phyloP scores from a whole-genome alignment of 2,888 invertebrate species.

The Trisateles emortualis region DNA sequence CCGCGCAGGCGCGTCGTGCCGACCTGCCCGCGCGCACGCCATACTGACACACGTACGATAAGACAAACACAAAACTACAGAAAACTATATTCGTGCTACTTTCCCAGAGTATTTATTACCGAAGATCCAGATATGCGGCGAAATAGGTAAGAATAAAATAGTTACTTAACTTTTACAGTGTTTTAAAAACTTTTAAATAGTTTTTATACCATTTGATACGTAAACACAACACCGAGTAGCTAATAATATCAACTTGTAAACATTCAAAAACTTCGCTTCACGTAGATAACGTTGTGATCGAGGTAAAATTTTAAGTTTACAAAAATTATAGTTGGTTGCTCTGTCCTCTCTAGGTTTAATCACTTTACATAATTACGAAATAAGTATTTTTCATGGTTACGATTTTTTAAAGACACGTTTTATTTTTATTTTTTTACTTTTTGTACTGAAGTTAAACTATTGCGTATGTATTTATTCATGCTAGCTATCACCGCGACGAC shows the following conservation, averaged over 20 bases:
- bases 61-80: constrained; percentile 68
- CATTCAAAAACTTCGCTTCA: constrained; percentile 63
- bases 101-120: constrained; percentile 53
- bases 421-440: constrained; percentile 35
- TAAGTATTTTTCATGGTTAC: constrained; percentile 46
- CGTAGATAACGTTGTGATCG: constrained; percentile 61
- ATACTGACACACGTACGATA: constrained; percentile 76
- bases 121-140: constrained; percentile 74
- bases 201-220: constrained; percentile 55
- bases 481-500: constrained; percentile 77
- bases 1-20: constrained; percentile 75
- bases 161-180: constrained; percentile 50
- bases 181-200: constrained; percentile 57
- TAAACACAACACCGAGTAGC: constrained; percentile 57
- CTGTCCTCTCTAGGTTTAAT: constrained; percentile 55
- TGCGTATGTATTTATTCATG: constrained; percentile 64
- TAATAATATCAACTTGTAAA: constrained; percentile 71
- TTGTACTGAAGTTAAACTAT: constrained; percentile 43
- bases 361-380: constrained; percentile 53
- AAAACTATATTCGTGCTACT: constrained; percentile 65
- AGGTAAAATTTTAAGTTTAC: constrained; percentile 47
- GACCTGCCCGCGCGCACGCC: constrained; percentile 65
- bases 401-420: constrained; percentile 5
- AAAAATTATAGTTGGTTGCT: constrained; percentile 44
- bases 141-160: constrained; percentile 75